Evolutionary conservation across 2,888 invertebrate species (phyloP), one percentile per base, ranked within the genome.

Genomic region (Pterostichus madidus): DNA sequence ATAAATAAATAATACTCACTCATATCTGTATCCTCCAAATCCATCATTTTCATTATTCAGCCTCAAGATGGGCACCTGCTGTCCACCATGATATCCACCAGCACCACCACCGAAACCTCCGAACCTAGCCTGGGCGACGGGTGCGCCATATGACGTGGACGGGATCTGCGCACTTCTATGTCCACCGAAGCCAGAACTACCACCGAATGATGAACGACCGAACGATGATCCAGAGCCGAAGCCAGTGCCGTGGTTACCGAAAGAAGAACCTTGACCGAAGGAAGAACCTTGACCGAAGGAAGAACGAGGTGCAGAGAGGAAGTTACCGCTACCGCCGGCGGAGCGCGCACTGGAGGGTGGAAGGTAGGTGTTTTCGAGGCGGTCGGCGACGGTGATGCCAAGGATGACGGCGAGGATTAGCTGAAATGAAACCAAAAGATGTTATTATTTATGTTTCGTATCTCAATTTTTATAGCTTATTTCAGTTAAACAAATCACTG

Each of bases 331-430:
- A 1, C 91, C 91, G 0, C 93, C 93, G 3, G 92, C 90, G 0
- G 91, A 90, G 7, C 90, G 88, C 0, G 90, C 90, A 7, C 91
- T 90, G 84, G 90, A 90, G 2, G 93, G 92, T 0, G 93, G 93
- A 0, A 93, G 90, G 87, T 93, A 93, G 24, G 90, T 91, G 61
- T 91, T 92, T 84, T 93, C 93, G 64, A 93, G 64, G 13, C 64
- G 64, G 32, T 64, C 64, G 64, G n/a, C 31, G 32, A 64, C 6
- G 64, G 35, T 32, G n/a, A 35, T 35, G 64, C 32, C 64, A 10
- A 64, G n/a, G 49, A 91, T 80, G 64, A 91, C 24, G 5, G 53
- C 85, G 83, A 91, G 86, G 81, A 91, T 39, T 32, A 64, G 5
- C 64, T 64, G 35, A 24, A 64, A 35, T 31, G 17, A 53, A 8